Conservation (phyloP, 2,113 vertebrate genomes). For the Sinocyclocheilus grahami region DNA sequence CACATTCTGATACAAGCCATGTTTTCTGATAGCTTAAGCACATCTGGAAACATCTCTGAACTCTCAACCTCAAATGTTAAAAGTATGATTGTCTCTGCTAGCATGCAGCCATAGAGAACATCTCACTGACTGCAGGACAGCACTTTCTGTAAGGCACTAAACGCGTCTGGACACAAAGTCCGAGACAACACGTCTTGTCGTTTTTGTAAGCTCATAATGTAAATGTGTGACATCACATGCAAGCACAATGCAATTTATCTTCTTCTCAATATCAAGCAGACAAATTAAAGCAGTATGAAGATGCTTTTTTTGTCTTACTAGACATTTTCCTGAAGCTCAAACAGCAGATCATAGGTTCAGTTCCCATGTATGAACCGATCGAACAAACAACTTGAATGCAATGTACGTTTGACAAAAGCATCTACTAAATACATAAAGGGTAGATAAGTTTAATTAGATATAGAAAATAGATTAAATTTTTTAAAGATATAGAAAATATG, state of each 20-base stretch:
- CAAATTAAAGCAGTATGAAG: background rate
- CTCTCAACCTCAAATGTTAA: constrained; percentile 44
- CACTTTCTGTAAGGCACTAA: background rate
- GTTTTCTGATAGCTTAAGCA: background rate
- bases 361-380: background rate
- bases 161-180: background rate
- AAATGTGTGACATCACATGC: background rate
- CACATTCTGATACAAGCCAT: background rate
- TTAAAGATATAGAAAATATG: background rate
- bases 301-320: background rate
- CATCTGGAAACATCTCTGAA: constrained; percentile 20
- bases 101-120: constrained; percentile 20
- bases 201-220: background rate
- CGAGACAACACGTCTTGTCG: background rate
- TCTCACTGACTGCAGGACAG: background rate
- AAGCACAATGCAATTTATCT: background rate
- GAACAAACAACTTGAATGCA: background rate
- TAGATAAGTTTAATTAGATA: background rate
- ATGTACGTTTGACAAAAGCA: background rate
- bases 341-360: background rate
- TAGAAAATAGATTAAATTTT: background rate
- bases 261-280: constrained; percentile 5
- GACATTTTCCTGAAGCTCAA: background rate
- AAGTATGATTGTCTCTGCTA: background rate
- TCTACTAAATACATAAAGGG: background rate